phyloP scores from a whole-genome alignment of 2,888 invertebrate species.

The Aquatica leii region DNA sequence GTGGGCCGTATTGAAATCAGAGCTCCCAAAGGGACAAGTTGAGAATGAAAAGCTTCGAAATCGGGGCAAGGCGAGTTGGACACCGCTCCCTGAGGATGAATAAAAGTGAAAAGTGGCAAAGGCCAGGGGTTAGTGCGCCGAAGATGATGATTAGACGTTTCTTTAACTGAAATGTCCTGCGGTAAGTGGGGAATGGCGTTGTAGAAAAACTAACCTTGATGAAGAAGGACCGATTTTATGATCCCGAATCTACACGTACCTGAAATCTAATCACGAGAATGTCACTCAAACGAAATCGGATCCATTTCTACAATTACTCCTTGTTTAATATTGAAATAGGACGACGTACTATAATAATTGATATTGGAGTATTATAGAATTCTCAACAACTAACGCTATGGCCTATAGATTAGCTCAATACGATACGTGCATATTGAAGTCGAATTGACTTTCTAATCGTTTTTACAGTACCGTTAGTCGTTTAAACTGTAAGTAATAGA shows the following conservation, averaged over 20 bases:
- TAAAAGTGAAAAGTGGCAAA: conserved; percentile 61
- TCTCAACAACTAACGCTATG: too few species aligned
- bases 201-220: conserved; percentile 47
- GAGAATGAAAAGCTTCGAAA: conserved; percentile 56
- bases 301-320: conserved; percentile 11
- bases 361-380: too few species aligned
- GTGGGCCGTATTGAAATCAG: conserved; percentile 57
- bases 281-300: conserved; percentile 34
- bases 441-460: too few species aligned
- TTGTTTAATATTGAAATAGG: background rate
- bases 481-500: too few species aligned
- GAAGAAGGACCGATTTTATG: conserved; percentile 48
- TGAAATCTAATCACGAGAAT: conserved; percentile 48
- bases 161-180: conserved; percentile 47
- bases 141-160: conserved; percentile 50
- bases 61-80: conserved; percentile 55
- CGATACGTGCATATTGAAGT: too few species aligned
- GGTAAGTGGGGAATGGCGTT: conserved; percentile 34
- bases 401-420: too few species aligned
- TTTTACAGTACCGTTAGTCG: too few species aligned
- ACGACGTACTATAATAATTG: too few species aligned
- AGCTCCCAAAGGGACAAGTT: conserved; percentile 53
- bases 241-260: conserved; percentile 46
- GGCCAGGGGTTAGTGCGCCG: conserved; percentile 42
- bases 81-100: conserved; percentile 60